These are phyloP conservation scores for Thymallus thymallus DNA, from an alignment of 2,113 vertebrate genomes.

Conservation along the genomic window DNA sequence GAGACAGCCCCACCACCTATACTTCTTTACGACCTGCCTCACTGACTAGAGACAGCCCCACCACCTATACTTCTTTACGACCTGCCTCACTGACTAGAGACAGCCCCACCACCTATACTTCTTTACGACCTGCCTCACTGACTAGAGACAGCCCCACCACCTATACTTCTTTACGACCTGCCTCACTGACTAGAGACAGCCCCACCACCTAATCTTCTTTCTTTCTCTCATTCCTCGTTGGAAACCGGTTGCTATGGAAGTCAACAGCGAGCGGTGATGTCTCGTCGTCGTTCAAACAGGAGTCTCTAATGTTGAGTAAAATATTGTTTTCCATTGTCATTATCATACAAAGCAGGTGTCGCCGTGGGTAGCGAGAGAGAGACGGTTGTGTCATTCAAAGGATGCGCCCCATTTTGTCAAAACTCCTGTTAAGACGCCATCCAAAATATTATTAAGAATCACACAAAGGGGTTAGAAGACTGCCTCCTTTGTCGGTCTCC, in stretches of 20 bases:
- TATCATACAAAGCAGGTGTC: conserved; percentile 47
- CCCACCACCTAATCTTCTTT: conserved; percentile 1
- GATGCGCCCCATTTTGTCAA: conserved; percentile 36
- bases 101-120: not conserved
- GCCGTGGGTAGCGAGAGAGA: conserved; percentile 24
- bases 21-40: not conserved
- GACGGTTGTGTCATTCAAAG: conserved; percentile 16
- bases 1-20: not conserved
- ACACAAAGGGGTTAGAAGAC: conserved; percentile 11
- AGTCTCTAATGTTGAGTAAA: conserved; percentile 47
- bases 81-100: not conserved
- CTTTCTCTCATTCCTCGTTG: not conserved
- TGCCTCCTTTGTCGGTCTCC: conserved; percentile 16
- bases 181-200: not conserved
- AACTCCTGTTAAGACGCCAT: not conserved
- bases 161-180: not conserved
- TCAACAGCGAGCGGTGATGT: conserved; percentile 4
- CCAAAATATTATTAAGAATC: conserved; percentile 14
- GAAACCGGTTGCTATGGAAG: conserved; percentile 29
- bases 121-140: not conserved
- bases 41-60: not conserved
- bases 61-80: not conserved
- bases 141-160: not conserved
- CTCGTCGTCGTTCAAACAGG: conserved; percentile 17
- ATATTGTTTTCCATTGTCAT: conserved; percentile 46